phyloP scores from a whole-genome alignment of 2,797 vertebrate genomes.

The Megaceryle alcyon region DNA sequence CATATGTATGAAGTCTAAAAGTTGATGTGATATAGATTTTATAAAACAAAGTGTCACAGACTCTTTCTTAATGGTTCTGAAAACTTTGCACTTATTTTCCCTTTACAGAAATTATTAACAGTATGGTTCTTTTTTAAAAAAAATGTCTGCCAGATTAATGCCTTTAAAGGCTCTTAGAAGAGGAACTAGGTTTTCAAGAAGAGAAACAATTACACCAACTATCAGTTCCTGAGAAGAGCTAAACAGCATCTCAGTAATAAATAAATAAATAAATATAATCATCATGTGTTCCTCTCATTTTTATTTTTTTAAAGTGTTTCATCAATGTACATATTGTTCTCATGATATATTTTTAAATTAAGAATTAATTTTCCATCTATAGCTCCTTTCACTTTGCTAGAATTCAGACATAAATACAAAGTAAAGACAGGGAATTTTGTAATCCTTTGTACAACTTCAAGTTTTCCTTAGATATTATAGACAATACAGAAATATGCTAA shows the following conservation, averaged over 20 bases:
- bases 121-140: not conserved
- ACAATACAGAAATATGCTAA: not conserved
- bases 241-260: not conserved
- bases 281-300: not conserved
- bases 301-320: not conserved
- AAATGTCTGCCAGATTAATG: not conserved
- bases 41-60: not conserved
- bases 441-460: not conserved
- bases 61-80: not conserved
- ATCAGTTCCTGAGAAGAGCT: not conserved
- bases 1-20: not conserved
- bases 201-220: not conserved
- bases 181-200: not conserved
- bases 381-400: not conserved
- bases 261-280: constrained; percentile 32
- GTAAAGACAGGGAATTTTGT: not conserved
- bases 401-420: not conserved
- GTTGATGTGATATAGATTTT: not conserved
- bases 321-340: not conserved
- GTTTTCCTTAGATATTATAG: not conserved
- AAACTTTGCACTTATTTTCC: not conserved
- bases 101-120: not conserved
- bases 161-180: not conserved
- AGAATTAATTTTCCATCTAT: not conserved
- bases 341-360: not conserved